Base-by-base conservation (phyloP, 2,113 vertebrate species). In the Axis porcinus region DNA sequence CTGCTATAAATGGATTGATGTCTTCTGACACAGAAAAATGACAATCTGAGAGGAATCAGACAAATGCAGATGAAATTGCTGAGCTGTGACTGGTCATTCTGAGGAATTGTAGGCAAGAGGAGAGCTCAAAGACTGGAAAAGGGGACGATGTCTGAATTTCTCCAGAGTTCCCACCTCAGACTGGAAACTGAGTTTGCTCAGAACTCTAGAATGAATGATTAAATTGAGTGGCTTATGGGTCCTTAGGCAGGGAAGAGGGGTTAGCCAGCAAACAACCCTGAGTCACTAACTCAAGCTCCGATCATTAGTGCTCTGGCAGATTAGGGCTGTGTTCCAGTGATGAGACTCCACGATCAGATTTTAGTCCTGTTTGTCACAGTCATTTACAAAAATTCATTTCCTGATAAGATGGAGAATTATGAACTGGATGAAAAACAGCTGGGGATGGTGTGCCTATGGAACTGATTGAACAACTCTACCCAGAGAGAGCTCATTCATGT, bases 11-110 rank as follows among this genome's bases (percentile, higher is more conserved):
- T 94, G 88, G 78, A 97, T 60, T 97, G 89, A 82, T 33, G 25
- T 70, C 82, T 97, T 95, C 89, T 94, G 91, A 97, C 96, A 97
- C 50, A 81, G 95, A 97, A 97, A 97, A 97, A 97, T 83, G 93
- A 94, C 86, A 88, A 93, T 93, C 23, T 13, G 85, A 93, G 76
- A 78, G 70, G 96, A 95, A 86, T 95, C 62, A 94, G 97, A 97
- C 30, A 94, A 97, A 89, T 89, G 60, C 43, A 95, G 86, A 70
- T 94, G 55, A 97, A 96, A 95, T 58, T 82, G 92, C 83, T 86
- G 87, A 97, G 70, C 94, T 11, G 91, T 62, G 74, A 78, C 78
- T 97, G 92, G 89, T 95, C 88, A 89, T 95, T 97, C 89, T 76
- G 86, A 97, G 70, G 86, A 95, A 81, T 2, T 79, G 50, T 79